phyloP scores from a whole-genome alignment of 2,888 invertebrate species.

The Rhabditoides inermis region DNA sequence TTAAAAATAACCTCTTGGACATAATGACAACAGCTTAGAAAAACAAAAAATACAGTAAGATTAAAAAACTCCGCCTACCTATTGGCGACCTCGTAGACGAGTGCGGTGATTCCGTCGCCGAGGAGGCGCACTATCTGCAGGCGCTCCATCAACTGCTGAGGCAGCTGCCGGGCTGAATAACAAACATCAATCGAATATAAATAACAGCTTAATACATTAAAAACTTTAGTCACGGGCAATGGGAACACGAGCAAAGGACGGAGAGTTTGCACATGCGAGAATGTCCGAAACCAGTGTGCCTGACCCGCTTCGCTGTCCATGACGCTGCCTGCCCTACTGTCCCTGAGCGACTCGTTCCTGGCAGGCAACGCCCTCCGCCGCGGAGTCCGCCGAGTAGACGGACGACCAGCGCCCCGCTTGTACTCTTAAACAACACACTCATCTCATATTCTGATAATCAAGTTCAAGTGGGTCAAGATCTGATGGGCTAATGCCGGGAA shows the following conservation, averaged over 20 bases:
- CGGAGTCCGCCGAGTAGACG: constrained; percentile 1
- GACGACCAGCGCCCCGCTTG: constrained; percentile 9
- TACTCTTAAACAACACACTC: constrained; percentile 6
- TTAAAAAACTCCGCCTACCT: not conserved
- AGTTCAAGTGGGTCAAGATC: no score
- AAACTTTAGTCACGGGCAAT: no score
- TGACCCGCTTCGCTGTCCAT: no score
- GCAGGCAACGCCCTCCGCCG: constrained; percentile 31
- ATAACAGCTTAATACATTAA: no score
- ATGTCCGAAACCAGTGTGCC: no score
- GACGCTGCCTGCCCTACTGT: no score
- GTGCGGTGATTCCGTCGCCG: constrained; percentile 62
- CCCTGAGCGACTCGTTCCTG: constrained; percentile 33
- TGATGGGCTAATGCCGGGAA: not conserved
- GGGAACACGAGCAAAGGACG: no score
- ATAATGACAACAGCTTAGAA: not conserved
- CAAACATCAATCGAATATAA: no score
- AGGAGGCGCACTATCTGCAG: constrained; percentile 75
- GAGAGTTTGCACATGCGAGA: no score
- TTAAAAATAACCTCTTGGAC: not conserved
- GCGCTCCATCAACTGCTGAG: constrained; percentile 52
- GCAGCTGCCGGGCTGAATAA: constrained; percentile 31
- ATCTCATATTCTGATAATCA: no score
- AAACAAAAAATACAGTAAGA: no score
- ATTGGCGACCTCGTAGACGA: constrained; percentile 40